phyloP scores from a whole-genome alignment of 2,113 vertebrate species.

The Vidua chalybeata region DNA sequence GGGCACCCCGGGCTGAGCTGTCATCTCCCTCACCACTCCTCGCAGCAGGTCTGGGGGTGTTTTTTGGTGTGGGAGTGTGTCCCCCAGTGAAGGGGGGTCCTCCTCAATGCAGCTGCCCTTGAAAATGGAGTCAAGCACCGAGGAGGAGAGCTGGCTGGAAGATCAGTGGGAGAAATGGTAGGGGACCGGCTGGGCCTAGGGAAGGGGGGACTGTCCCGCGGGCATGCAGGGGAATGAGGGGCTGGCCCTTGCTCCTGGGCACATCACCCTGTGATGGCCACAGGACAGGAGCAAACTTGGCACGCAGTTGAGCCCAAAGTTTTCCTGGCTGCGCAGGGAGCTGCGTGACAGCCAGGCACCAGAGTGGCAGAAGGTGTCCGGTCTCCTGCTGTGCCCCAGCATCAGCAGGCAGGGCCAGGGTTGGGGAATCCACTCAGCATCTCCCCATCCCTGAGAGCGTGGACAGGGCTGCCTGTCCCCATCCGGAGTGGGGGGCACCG shows the following conservation, averaged over 20 bases:
- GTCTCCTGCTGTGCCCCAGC: background rate
- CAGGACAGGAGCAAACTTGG: background rate
- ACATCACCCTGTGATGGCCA: background rate
- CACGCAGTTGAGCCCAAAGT: background rate
- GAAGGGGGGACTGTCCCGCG: background rate
- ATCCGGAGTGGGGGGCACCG: accelerated
- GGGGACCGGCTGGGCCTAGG: conserved; percentile 17
- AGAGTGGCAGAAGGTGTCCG: background rate
- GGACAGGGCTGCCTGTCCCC: background rate
- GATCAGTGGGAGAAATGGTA: conserved; percentile 99
- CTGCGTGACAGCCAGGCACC: background rate
- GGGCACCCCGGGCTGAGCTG: background rate
- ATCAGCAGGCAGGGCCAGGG: background rate
- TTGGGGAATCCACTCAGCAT: background rate
- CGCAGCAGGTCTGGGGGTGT: background rate
- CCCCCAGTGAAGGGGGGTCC: conserved; percentile 45
- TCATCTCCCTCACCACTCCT: background rate
- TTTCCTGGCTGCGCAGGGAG: background rate
- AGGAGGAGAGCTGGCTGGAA: conserved; percentile 95
- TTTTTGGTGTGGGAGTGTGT: conserved; percentile 7
- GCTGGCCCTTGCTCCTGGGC: background rate
- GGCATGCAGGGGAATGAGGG: background rate
- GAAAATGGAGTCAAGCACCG: conserved; percentile 90
- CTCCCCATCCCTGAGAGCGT: accelerated
- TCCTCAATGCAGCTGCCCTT: conserved; percentile 82